Base-by-base conservation (phyloP, 2,888 invertebrate species). In the Ophonus ardosiacus region DNA sequence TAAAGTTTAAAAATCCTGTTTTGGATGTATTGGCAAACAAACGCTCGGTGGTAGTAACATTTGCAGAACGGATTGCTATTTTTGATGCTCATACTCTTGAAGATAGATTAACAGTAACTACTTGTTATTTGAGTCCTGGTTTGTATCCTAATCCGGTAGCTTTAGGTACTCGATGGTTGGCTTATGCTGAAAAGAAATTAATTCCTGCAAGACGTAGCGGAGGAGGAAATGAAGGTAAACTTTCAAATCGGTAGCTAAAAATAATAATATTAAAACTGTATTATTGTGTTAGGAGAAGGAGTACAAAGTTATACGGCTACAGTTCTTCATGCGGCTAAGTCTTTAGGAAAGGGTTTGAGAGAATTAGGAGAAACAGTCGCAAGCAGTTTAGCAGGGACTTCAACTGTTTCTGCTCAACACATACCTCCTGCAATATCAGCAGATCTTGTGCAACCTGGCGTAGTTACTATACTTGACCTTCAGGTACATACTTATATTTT, bases 301-400 rank as follows among this genome's bases (percentile, higher is more conserved):
- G 95, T 96, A 13, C 95, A 97, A 89, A 96, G 96, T 90, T 97
- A 97, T 88, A 98, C 98, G 68, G 98, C 98, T 0, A 97, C 98
- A 0, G 97, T 98, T 81, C 93, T 99, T 8, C 97, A 98, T 91
- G 98, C 98, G 0, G 98, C 98, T 17, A 98, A 98, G 92, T 97
- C 97, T 18, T 93, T 98, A 56, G 96, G 98, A 85, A 97, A 98
- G 91, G 98, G 98, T 0, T 91, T 98, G 81, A 94, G 97, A 0
- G 97, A 97, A 85, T 93, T 98, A 86, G 97, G 98, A 13, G 98
- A 98, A 91, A 97, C 96, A 68, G 97, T 98, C 61, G 98, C 98
- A 0, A 97, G 96, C 88, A 98, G 97, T 89, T 91, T 98, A 76
- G 96, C 97, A 0, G 98, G 97, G 56, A 94, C 89, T 17, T 79